These are phyloP conservation scores for Frankliniella intonsa DNA, from an alignment of 2,888 invertebrate species.

Conservation along the genomic window DNA sequence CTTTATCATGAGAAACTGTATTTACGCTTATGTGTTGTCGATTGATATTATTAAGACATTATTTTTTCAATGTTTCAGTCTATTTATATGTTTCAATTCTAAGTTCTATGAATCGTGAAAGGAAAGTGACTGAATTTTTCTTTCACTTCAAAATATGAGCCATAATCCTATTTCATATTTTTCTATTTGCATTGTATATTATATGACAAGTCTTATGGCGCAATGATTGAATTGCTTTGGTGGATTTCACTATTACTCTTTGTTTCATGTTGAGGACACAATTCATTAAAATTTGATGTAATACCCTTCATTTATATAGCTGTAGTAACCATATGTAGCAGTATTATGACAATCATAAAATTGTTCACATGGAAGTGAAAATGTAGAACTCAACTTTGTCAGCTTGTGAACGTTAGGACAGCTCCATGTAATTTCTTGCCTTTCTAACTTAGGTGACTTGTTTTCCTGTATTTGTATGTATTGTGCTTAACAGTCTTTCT, in stretches of 20 bases:
- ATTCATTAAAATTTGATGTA: not conserved
- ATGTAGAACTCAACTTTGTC: too few species aligned
- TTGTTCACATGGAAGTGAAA: too few species aligned
- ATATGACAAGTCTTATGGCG: not conserved
- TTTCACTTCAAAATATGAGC: not conserved
- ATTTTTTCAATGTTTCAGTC: slow-evolving; percentile 1
- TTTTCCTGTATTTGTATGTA: too few species aligned
- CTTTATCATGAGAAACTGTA: not conserved
- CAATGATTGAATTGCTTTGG: not conserved
- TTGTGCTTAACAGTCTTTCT: too few species aligned
- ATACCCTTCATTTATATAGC: not conserved
- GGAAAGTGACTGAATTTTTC: not conserved
- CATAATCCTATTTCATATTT: slow-evolving; percentile 13
- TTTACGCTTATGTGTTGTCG: slow-evolving; percentile 3
- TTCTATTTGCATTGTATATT: slow-evolving; percentile 4
- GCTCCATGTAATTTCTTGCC: too few species aligned
- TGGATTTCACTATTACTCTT: not conserved
- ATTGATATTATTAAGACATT: slow-evolving; percentile 19
- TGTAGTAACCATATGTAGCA: not conserved
- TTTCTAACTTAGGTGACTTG: too few species aligned
- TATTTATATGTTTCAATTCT: not conserved
- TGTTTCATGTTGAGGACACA: not conserved
- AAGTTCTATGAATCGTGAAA: not conserved
- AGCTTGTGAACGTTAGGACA: too few species aligned
- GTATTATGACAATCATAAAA: not conserved